These are phyloP conservation scores for Mimachlamys varia DNA, from an alignment of 2,888 invertebrate species.

Conservation along the genomic window DNA sequence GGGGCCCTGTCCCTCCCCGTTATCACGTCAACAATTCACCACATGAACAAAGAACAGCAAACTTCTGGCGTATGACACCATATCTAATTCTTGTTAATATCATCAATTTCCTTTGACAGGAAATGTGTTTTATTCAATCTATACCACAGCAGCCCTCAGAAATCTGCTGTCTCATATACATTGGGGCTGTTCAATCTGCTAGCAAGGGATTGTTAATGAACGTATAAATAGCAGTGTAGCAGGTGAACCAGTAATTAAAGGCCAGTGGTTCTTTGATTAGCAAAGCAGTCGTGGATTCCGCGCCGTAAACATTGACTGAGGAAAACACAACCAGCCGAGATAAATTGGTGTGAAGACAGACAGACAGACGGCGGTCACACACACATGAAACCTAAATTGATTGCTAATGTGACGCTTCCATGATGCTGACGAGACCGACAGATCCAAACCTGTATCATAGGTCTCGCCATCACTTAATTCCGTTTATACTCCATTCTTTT, in stretches of 20 bases:
- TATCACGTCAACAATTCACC: neutral
- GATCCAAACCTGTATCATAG: neutral
- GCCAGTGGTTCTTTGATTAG: neutral
- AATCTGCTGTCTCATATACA: neutral
- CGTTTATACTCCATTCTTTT: no score
- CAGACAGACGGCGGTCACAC: neutral
- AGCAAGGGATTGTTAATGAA: neutral
- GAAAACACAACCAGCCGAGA: constrained; percentile 1
- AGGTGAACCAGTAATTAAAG: neutral
- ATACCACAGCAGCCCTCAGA: neutral
- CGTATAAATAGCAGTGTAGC: neutral
- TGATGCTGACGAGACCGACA: neutral
- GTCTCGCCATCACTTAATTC: neutral
- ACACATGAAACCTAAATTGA: neutral
- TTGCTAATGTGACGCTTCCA: neutral
- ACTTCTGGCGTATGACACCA: neutral
- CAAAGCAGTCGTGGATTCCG: neutral
- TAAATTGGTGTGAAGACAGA: neutral
- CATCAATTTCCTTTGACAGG: neutral
- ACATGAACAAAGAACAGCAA: neutral
- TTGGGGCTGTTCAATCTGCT: neutral
- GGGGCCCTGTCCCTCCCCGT: neutral
- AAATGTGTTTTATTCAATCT: neutral
- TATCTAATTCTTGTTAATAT: neutral
- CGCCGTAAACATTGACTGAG: neutral